These are phyloP conservation scores for Ctenochaetus hawaiiensis DNA, from an alignment of 2,797 vertebrate genomes.

Conservation along the genomic window DNA sequence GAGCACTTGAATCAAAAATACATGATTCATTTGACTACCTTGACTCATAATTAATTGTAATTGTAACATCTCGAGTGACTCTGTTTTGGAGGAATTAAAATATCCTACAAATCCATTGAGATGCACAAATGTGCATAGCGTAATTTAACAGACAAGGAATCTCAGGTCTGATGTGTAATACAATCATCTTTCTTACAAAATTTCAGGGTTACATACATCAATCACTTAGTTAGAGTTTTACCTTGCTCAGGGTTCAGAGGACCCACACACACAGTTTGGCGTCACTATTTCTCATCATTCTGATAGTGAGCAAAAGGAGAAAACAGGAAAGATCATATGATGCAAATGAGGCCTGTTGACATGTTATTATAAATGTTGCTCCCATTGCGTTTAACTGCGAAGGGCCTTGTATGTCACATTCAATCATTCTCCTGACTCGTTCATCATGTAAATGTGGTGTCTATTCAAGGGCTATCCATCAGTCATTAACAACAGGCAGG, in stretches of 20 bases:
- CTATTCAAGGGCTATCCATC: conserved; percentile 83
- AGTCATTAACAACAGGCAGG: conserved; percentile 78
- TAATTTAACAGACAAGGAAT: neutral
- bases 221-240: conserved; percentile 15
- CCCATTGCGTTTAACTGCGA: conserved; percentile 63
- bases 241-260: conserved; percentile 29
- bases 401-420: conserved; percentile 76
- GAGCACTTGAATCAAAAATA: neutral
- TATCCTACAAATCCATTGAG: neutral
- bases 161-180: neutral
- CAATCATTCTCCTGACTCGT: conserved; percentile 76
- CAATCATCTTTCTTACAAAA: neutral
- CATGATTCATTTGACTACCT: conserved; percentile 2
- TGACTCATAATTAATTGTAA: conserved; percentile 4
- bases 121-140: neutral
- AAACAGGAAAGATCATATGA: conserved; percentile 53
- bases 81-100: conserved; percentile 13
- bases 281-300: conserved; percentile 49
- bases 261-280: neutral
- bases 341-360: conserved; percentile 74
- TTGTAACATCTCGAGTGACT: neutral
- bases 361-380: conserved; percentile 79
- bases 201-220: conserved; percentile 18
- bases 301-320: conserved; percentile 52
- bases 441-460: conserved; percentile 82